Evolutionary conservation across 2,888 invertebrate species (phyloP).

Genomic region (Folsomia manolachei): DNA sequence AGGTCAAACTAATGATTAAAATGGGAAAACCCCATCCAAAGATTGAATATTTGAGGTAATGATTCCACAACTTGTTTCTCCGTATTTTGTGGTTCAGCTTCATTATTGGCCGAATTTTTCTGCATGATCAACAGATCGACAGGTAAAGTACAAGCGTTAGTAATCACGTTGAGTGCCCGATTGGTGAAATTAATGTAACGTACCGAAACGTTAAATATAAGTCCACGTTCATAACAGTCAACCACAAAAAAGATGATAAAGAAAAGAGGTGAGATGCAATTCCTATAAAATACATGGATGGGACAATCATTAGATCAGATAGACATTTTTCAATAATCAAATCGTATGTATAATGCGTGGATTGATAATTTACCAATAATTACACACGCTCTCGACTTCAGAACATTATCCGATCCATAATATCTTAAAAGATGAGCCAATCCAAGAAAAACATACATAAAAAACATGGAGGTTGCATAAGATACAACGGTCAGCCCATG

Average conservation of each 20-base stretch:
- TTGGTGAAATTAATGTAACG: background rate
- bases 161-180: background rate
- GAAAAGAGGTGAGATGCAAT: constrained; percentile 45
- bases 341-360: no score
- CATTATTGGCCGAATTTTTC: constrained; percentile 27
- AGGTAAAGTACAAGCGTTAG: background rate
- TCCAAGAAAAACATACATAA: constrained; percentile 38
- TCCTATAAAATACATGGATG: no score
- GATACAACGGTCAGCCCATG: constrained; percentile 36
- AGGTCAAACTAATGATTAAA: constrained; percentile 31
- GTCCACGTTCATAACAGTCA: constrained; percentile 44
- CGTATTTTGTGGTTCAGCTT: background rate
- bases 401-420: constrained; percentile 30
- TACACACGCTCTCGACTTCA: constrained; percentile 34
- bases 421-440: constrained; percentile 37
- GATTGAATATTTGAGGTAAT: constrained; percentile 28
- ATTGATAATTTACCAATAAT: constrained; percentile 37
- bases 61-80: constrained; percentile 12
- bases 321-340: no score
- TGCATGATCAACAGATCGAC: background rate
- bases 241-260: constrained; percentile 44
- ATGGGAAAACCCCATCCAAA: constrained; percentile 44
- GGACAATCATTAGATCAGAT: no score
- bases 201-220: constrained; percentile 46
- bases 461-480: constrained; percentile 33